Evolutionary conservation across 2,113 vertebrate genomes (phyloP).

Genomic region (Oncorhynchus tshawytscha): DNA sequence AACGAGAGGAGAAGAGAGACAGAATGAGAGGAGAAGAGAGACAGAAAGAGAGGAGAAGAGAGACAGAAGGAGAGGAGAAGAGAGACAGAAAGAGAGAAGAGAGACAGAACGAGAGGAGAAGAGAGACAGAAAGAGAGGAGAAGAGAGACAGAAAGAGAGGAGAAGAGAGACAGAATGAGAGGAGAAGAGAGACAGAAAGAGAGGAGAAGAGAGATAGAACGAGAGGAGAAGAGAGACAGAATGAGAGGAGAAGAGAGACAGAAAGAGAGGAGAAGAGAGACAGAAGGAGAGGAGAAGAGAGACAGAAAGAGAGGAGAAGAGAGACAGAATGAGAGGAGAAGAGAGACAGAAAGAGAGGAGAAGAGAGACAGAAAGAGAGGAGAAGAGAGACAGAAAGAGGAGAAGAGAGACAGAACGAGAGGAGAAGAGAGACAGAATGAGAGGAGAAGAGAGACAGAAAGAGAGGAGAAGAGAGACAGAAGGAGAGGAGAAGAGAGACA

Average conservation of each 20-base stretch:
- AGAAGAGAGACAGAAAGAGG: slow-evolving; percentile 70
- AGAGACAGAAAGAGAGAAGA: no score
- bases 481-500: slow-evolving; percentile 72
- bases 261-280: slow-evolving; percentile 70
- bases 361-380: slow-evolving; percentile 72
- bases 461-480: slow-evolving; percentile 70
- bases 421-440: slow-evolving; percentile 72
- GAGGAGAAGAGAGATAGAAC: slow-evolving; percentile 72
- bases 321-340: slow-evolving; percentile 64
- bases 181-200: slow-evolving; percentile 72
- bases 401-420: slow-evolving; percentile 72
- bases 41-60: slow-evolving; percentile 56
- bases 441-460: slow-evolving; percentile 72
- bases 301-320: slow-evolving; percentile 64
- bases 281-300: slow-evolving; percentile 66
- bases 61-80: slow-evolving; percentile 68
- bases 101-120: slow-evolving; percentile 39
- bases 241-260: slow-evolving; percentile 73
- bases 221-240: slow-evolving; percentile 70
- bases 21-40: slow-evolving; percentile 71
- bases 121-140: slow-evolving; percentile 69
- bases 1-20: slow-evolving; percentile 72
- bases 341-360: slow-evolving; percentile 69
- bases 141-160: slow-evolving; percentile 72
- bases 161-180: slow-evolving; percentile 72